Evolutionary conservation across 2,888 invertebrate genomes (phyloP), one percentile per base, ranked within the genome.

Genomic region (Tachina fera): DNA sequence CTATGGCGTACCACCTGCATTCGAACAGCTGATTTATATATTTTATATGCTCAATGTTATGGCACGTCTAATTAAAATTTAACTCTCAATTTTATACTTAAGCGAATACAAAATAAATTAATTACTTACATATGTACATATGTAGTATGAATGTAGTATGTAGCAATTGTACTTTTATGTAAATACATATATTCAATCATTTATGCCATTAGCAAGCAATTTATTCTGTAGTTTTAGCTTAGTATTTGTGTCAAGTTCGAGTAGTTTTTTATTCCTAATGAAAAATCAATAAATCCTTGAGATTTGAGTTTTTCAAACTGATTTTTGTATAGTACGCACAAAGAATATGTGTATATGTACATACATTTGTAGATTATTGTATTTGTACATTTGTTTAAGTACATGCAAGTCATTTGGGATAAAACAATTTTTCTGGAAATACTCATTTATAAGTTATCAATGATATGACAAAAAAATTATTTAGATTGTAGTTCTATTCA

Each of bases 241-340:
- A 8, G 39, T 75, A 67, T 75, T 68, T 81, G 75, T 82, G 70
- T 71, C 82, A 82, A 76, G 70, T 76, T 82, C 63, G 76, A 77
- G 60, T 22, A 22, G 5, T 65, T 39, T 43, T 9, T 51, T 51
- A 10, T n/a, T 61, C 11, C 11, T 61, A 71, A 83, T 71, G 49
- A 71, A 70, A 83, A 83, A 71, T 56, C 76, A 58, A 82, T 76
- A 76, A 1, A 22, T 77, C 41, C 71, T 77, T 58, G 71, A 19
- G 70, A 60, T 75, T 61, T 61, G 9, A 68, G n/a, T 53, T 61
- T 71, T 72, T 16, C 13, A 49, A 41, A 51, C n/a, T 19, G 13
- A 16, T 14, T 51, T 51, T 9, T 31, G 39, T 56, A 14, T n/a
- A 47, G 16, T 47, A 16, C 22, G 61, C 41, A 43, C 22, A 53